Percentiles rank a stretch among this genome's conserved stretches.
Evolutionary conservation across 2,888 invertebrate species (phyloP).

Genomic region (Diachrysia chrysitis): DNA sequence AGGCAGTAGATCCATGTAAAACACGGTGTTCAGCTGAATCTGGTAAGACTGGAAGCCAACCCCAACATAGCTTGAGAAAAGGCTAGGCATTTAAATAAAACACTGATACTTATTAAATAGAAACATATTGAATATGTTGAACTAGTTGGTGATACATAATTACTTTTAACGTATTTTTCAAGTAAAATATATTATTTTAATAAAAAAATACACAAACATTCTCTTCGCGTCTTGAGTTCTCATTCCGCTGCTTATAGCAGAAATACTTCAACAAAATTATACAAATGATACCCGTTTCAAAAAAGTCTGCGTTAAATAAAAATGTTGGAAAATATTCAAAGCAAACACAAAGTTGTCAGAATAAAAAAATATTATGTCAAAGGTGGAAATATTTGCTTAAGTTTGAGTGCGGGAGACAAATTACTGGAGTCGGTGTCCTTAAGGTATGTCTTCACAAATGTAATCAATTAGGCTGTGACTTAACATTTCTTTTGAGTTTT

Average conservation of each 20-base stretch:
- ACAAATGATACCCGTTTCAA: not conserved
- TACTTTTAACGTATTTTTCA: too few species aligned
- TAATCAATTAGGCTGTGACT: slow-evolving; percentile 27
- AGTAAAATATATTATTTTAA: too few species aligned
- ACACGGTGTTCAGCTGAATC: too few species aligned
- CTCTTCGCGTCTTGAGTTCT: not conserved
- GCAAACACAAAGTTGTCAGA: slow-evolving; percentile 28
- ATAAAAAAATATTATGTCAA: slow-evolving; percentile 12
- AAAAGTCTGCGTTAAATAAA: not conserved
- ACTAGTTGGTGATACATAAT: too few species aligned
- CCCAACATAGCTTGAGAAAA: too few species aligned
- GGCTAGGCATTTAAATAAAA: too few species aligned
- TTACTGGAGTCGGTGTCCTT: slow-evolving; percentile 14
- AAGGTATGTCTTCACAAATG: slow-evolving; percentile 19
- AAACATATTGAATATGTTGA: too few species aligned
- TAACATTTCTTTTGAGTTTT: not conserved
- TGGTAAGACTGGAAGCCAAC: too few species aligned
- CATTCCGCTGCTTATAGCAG: not conserved
- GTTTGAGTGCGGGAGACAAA: slow-evolving; percentile 16
- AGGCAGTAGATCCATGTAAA: too few species aligned
- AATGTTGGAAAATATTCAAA: slow-evolving; percentile 4
- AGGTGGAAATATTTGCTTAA: slow-evolving; percentile 24
- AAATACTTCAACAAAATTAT: not conserved
- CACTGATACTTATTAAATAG: too few species aligned
- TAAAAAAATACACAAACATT: not conserved